Conservation (phyloP, 2,888 invertebrate genomes). For the Carpatolechia fugitivella region DNA sequence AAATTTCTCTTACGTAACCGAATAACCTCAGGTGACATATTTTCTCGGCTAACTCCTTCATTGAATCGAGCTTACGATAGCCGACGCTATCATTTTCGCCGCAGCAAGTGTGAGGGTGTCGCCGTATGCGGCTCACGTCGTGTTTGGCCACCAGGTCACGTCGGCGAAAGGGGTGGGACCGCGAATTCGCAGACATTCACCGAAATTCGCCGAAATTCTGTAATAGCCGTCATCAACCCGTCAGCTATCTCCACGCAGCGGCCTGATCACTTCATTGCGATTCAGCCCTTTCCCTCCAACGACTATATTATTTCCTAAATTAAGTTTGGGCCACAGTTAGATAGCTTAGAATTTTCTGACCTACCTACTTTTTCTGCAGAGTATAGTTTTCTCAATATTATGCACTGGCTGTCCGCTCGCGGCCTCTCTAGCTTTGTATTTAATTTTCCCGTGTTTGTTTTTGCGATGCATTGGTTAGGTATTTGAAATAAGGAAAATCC, state of each 20-base stretch:
- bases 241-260: constrained; percentile 32
- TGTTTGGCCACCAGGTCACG: constrained; percentile 53
- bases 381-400: no score
- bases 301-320: constrained; percentile 25
- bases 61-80: constrained; percentile 23
- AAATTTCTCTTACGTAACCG: not conserved
- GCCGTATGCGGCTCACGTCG: constrained; percentile 47
- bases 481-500: no score
- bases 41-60: constrained; percentile 9
- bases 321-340: constrained; percentile 11
- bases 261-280: constrained; percentile 52
- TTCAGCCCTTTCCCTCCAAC: constrained; percentile 27
- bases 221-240: constrained; percentile 58
- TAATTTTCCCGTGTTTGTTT: no score
- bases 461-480: no score
- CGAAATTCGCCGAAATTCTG: constrained; percentile 60
- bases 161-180: constrained; percentile 59
- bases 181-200: constrained; percentile 49
- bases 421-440: no score
- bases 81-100: constrained; percentile 26
- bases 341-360: not conserved
- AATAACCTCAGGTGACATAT: constrained; percentile 7
- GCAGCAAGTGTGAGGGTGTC: constrained; percentile 29
- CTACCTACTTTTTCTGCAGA: not conserved
- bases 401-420: no score